Conservation (phyloP, 1,140 invertebrate species). For the Drosophila seguyi region DNA sequence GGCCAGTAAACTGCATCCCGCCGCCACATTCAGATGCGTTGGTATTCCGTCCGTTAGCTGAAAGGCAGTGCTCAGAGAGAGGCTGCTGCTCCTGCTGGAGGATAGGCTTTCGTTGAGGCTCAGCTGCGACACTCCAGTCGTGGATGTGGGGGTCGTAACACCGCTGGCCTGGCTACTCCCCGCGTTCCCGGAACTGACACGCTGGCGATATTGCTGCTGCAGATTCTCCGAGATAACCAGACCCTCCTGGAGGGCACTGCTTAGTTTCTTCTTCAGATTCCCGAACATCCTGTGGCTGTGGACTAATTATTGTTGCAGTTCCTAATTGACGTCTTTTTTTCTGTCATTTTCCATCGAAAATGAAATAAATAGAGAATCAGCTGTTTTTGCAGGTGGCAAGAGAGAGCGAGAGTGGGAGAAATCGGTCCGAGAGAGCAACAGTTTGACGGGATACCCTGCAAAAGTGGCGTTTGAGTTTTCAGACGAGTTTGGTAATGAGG, state of each 20-base stretch:
- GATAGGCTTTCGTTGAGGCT: slow-evolving; percentile 58
- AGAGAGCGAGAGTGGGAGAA: slow-evolving; percentile 23
- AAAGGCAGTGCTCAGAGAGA: slow-evolving; percentile 43
- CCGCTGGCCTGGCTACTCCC: slow-evolving; percentile 33
- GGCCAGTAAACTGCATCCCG: slow-evolving; percentile 73
- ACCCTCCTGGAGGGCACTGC: slow-evolving; percentile 74
- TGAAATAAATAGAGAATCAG: slow-evolving; percentile 68
- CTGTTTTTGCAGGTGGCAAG: slow-evolving; percentile 48
- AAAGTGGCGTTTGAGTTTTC: background rate
- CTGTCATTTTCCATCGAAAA: slow-evolving; percentile 16
- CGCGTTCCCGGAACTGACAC: slow-evolving; percentile 55
- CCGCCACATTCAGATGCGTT: slow-evolving; percentile 66
- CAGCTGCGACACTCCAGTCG: background rate
- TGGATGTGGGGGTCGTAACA: slow-evolving; percentile 19
- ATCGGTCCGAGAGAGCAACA: slow-evolving; percentile 40
- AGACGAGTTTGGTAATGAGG: background rate
- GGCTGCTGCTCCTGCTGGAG: slow-evolving; percentile 46
- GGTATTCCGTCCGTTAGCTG: slow-evolving; percentile 61
- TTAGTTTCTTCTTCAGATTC: slow-evolving; percentile 76
- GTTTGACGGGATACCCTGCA: slow-evolving; percentile 11
- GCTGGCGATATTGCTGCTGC: slow-evolving; percentile 78
- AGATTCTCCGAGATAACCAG: slow-evolving; percentile 76
- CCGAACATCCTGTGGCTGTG: slow-evolving; percentile 68
- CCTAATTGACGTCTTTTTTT: slow-evolving; percentile 35
- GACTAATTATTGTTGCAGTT: background rate